Evolutionary conservation across 1,140 invertebrate genomes (phyloP), one percentile per base, ranked within the genome.

Genomic region (Mamestra configurata): DNA sequence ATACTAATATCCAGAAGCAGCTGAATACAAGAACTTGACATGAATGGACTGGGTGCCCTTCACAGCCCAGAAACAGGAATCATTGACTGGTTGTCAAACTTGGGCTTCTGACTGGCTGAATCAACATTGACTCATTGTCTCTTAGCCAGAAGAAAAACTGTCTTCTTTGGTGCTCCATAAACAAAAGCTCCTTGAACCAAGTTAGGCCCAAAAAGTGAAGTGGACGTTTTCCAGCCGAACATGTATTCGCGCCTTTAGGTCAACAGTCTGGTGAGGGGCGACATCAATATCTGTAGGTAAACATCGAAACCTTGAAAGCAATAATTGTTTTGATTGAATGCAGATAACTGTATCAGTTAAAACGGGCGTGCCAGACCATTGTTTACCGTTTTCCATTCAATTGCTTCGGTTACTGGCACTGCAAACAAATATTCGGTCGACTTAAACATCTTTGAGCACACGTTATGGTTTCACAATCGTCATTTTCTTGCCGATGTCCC

Each of bases 321-420:
- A 18, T 40, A 40, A 40, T 66, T 40, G 59, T 37, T 37, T 20
- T 64, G 59, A 64, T 64, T 64, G 59, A 64, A 64, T 64, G 59
- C 59, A 64, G 61, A 66, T 66, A 66, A 40, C 18, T 5, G 61
- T 64, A 10, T 18, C 35, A 40, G 18, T 37, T 35, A 18, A 66
- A 66, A 40, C 35, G 1, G 35, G 61, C 35, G 31, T 40, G 61
- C 61, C 18, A 22, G 43, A 3, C 35, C 35, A 66, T 66, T 66
- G 61, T 66, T 66, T 22, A 22, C 61, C 8, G 35, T 11, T 57
- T 27, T 40, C 31, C 6, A 64, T 8, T 64, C 61, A 66, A 66
- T 37, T 40, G 61, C 61, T 40, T 6, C 18, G 18, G 11, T 4
- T 57, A 24, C 2, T 49, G n/a, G 46, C 15, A 31, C 27, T 15